Percentiles rank a stretch among this genome's conserved stretches.
These are phyloP conservation scores for Thunnus maccoyii DNA, from an alignment of 2,113 vertebrate genomes.

Conservation along the genomic window DNA sequence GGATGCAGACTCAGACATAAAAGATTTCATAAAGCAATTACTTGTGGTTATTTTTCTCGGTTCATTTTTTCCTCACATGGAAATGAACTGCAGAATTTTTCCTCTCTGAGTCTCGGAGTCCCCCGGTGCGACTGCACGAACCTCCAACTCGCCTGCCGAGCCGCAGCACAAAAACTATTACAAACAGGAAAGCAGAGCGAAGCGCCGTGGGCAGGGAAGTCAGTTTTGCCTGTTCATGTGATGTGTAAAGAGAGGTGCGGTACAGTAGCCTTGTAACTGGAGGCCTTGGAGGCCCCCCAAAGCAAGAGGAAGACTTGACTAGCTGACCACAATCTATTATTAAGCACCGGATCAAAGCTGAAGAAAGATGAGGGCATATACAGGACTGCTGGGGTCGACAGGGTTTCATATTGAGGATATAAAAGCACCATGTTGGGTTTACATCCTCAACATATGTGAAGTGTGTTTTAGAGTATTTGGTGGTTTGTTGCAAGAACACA, in stretches of 20 bases:
- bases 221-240: slow-evolving; percentile 3
- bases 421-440: neutral
- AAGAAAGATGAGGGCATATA: slow-evolving; percentile 44
- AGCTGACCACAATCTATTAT: slow-evolving; percentile 74
- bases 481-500: neutral
- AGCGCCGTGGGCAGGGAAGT: slow-evolving; percentile 43
- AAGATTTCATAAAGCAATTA: slow-evolving; percentile 74
- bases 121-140: slow-evolving; percentile 5
- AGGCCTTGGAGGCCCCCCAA: slow-evolving; percentile 30
- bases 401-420: slow-evolving; percentile 18
- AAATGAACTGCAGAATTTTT: slow-evolving; percentile 54
- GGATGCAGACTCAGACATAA: slow-evolving; percentile 73
- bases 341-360: slow-evolving; percentile 66
- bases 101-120: neutral
- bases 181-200: slow-evolving; percentile 48
- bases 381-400: slow-evolving; percentile 5
- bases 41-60: slow-evolving; percentile 67
- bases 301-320: slow-evolving; percentile 54
- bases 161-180: slow-evolving; percentile 1
- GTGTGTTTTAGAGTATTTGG: neutral
- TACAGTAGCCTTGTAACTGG: slow-evolving; percentile 27
- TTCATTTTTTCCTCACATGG: slow-evolving; percentile 59
- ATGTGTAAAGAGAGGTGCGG: slow-evolving; percentile 13
- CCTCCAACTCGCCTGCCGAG: slow-evolving; percentile 29
- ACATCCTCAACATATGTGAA: slow-evolving; percentile 1